A percentile compares a stretch with the other conserved stretches of the same genome.
These are phyloP conservation scores for Macropodus opercularis DNA, from an alignment of 2,797 vertebrate species.

Conservation along the genomic window DNA sequence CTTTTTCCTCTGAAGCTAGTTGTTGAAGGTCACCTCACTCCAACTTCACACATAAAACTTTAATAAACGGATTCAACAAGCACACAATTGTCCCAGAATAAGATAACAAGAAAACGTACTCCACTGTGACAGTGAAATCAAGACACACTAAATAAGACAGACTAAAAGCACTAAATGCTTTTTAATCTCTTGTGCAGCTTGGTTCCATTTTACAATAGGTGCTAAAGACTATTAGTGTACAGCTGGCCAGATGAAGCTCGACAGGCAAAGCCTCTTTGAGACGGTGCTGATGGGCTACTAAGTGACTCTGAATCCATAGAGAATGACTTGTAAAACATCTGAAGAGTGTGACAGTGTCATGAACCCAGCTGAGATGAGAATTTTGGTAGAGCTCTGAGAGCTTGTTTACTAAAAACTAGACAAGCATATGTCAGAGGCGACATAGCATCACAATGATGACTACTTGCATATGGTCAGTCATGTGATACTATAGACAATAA, in stretches of 20 bases:
- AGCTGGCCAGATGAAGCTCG: slow-evolving; percentile 43
- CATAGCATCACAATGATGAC: slow-evolving; percentile 37
- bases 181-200: slow-evolving; percentile 47
- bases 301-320: slow-evolving; percentile 58
- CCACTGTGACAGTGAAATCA: slow-evolving; percentile 50
- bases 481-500: neutral
- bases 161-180: slow-evolving; percentile 61
- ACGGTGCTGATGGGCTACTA: slow-evolving; percentile 49
- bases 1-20: slow-evolving; percentile 60
- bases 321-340: slow-evolving; percentile 60
- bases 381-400: slow-evolving; percentile 55
- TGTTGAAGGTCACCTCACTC: slow-evolving; percentile 71
- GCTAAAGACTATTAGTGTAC: slow-evolving; percentile 38
- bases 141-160: slow-evolving; percentile 56
- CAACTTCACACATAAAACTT: slow-evolving; percentile 68
- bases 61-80: slow-evolving; percentile 57
- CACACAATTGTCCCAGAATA: slow-evolving; percentile 39
- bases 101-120: slow-evolving; percentile 48
- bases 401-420: slow-evolving; percentile 46
- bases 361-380: slow-evolving; percentile 50
- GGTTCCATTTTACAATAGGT: slow-evolving; percentile 39
- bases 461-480: slow-evolving; percentile 11
- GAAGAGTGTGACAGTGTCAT: slow-evolving; percentile 55
- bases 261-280: slow-evolving; percentile 45
- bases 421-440: slow-evolving; percentile 42